Conservation (phyloP, 1,140 invertebrate species). For the Psilanteris sp. region DNA sequence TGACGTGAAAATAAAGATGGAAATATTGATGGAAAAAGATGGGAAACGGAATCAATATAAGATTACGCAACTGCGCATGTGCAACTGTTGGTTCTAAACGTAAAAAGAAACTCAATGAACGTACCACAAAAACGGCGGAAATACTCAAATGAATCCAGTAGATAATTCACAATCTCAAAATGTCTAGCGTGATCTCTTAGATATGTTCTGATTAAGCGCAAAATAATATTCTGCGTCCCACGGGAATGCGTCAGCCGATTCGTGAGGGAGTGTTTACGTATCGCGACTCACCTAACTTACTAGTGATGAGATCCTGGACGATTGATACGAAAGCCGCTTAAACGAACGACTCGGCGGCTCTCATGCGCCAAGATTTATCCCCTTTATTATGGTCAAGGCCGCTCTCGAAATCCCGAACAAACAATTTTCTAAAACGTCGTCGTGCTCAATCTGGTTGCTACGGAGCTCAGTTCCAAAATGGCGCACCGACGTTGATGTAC, state of each 20-base stretch:
- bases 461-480: no score
- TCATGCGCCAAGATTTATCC: slow-evolving; percentile 17
- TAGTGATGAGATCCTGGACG: slow-evolving; percentile 31
- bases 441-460: no score
- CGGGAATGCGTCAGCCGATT: neutral
- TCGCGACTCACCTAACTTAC: slow-evolving; percentile 53
- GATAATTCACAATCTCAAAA: neutral
- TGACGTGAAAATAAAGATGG: neutral
- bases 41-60: slow-evolving; percentile 23
- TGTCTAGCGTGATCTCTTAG: no score
- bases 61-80: slow-evolving; percentile 18
- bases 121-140: slow-evolving; percentile 34
- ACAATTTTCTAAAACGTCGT: slow-evolving; percentile 10
- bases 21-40: neutral
- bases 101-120: slow-evolving; percentile 51
- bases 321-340: slow-evolving; percentile 31
- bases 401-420: slow-evolving; percentile 18
- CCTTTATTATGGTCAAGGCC: slow-evolving; percentile 4
- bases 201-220: no score
- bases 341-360: slow-evolving; percentile 21
- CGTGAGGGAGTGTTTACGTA: slow-evolving; percentile 22
- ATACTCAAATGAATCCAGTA: slow-evolving; percentile 15
- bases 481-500: no score
- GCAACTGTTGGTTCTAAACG: slow-evolving; percentile 31
- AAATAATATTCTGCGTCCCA: no score